Evolutionary conservation across 2,797 vertebrate genomes (phyloP).

Genomic region (Decapterus maruadsi): DNA sequence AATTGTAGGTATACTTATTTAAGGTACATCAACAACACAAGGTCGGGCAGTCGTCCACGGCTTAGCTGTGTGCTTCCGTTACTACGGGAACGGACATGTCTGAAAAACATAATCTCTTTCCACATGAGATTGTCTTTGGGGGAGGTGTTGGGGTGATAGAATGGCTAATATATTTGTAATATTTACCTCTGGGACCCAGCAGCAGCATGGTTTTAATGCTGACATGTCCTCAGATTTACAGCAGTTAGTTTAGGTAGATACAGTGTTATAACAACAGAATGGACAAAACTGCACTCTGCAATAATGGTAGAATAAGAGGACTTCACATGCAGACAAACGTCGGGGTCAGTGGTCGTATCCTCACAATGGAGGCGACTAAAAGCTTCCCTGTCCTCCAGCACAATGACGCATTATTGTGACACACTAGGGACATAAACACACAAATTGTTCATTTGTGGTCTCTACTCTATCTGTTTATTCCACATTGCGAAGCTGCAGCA

Average conservation of each 20-base stretch:
- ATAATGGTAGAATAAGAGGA: background rate
- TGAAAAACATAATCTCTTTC: background rate
- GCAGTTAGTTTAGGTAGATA: background rate
- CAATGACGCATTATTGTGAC: conserved; percentile 12
- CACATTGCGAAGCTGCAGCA: background rate
- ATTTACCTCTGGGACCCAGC: background rate
- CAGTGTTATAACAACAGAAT: background rate
- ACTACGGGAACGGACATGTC: background rate
- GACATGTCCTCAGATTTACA: background rate
- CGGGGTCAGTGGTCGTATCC: background rate
- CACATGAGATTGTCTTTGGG: background rate
- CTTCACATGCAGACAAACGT: background rate
- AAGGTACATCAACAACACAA: background rate
- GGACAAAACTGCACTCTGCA: background rate
- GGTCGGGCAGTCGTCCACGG: conserved; percentile 4
- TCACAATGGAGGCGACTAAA: background rate
- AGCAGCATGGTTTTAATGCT: background rate
- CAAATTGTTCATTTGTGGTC: background rate
- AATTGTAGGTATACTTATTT: background rate
- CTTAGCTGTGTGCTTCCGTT: background rate
- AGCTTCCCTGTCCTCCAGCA: background rate
- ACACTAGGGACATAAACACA: background rate
- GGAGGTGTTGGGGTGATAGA: background rate
- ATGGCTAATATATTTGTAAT: background rate
- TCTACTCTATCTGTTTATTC: conserved; percentile 21